Percentiles rank a stretch among this genome's conserved stretches.
These are phyloP conservation scores for Sitophilus oryzae DNA, from an alignment of 1,140 invertebrate species.

Conservation along the genomic window DNA sequence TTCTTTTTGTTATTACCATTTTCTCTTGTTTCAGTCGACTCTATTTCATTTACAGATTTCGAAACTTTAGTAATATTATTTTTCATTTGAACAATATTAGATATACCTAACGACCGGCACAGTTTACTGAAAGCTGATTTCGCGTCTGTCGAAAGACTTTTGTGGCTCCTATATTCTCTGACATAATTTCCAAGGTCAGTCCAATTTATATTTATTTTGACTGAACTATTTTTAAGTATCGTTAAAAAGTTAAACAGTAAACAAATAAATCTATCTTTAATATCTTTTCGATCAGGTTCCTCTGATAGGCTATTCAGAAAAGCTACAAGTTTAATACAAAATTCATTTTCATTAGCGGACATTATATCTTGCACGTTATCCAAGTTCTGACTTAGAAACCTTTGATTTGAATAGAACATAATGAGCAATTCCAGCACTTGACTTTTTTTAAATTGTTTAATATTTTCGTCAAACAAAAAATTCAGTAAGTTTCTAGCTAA, in stretches of 20 bases:
- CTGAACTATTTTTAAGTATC: slow-evolving; percentile 40
- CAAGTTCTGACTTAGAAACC: slow-evolving; percentile 40
- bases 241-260: slow-evolving; percentile 44
- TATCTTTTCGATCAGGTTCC: slow-evolving; percentile 29
- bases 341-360: slow-evolving; percentile 39
- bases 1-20: slow-evolving; percentile 27
- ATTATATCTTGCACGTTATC: slow-evolving; percentile 33
- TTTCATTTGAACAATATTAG: slow-evolving; percentile 37
- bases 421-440: slow-evolving; percentile 59
- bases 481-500: slow-evolving; percentile 51
- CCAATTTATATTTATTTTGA: slow-evolving; percentile 43
- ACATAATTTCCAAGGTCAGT: slow-evolving; percentile 39
- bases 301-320: slow-evolving; percentile 37
- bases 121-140: slow-evolving; percentile 48
- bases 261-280: slow-evolving; percentile 46
- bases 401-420: slow-evolving; percentile 54
- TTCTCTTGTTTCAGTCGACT: slow-evolving; percentile 1
- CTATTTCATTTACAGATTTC: not conserved
- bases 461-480: slow-evolving; percentile 54
- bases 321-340: slow-evolving; percentile 39
- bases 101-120: slow-evolving; percentile 41
- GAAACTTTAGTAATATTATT: slow-evolving; percentile 25
- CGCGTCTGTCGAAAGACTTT: slow-evolving; percentile 43
- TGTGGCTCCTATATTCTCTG: slow-evolving; percentile 37
- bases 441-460: slow-evolving; percentile 56